phyloP scores from a whole-genome alignment of 2,888 invertebrate species.

The Rhamnusium bicolor region DNA sequence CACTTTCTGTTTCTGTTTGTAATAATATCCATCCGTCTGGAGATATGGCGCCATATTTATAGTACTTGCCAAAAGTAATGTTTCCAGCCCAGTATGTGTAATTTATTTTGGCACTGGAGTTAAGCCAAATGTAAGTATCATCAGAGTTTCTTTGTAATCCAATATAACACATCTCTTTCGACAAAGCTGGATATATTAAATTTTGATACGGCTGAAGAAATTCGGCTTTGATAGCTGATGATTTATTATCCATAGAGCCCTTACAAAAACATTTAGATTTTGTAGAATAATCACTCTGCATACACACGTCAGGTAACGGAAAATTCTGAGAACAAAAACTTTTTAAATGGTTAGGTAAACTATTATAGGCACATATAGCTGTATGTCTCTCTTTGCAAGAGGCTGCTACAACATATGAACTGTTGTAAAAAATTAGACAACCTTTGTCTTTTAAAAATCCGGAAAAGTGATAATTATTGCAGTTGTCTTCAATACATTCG shows the following conservation, averaged over 20 bases:
- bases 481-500: conserved; percentile 39
- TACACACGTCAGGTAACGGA: conserved; percentile 30
- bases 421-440: conserved; percentile 56
- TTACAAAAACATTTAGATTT: conserved; percentile 57
- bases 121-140: conserved; percentile 47
- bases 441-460: conserved; percentile 49
- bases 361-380: conserved; percentile 56
- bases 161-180: conserved; percentile 52
- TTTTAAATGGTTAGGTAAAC: conserved; percentile 35
- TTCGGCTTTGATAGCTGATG: conserved; percentile 45
- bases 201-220: conserved; percentile 58
- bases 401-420: conserved; percentile 48
- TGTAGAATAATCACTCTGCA: conserved; percentile 54
- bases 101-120: conserved; percentile 37
- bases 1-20: conserved; percentile 26
- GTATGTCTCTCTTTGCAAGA: conserved; percentile 51
- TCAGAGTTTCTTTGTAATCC: conserved; percentile 45
- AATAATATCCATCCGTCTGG: conserved; percentile 49
- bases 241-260: conserved; percentile 7
- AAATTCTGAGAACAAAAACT: conserved; percentile 51
- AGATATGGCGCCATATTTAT: conserved; percentile 46
- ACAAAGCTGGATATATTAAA: conserved; percentile 45
- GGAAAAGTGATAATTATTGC: conserved; percentile 35
- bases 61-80: conserved; percentile 39
- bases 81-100: conserved; percentile 52